Evolutionary conservation across 2,113 vertebrate genomes (phyloP), one percentile per base, ranked within the genome.

Genomic region (Zingel zingel): DNA sequence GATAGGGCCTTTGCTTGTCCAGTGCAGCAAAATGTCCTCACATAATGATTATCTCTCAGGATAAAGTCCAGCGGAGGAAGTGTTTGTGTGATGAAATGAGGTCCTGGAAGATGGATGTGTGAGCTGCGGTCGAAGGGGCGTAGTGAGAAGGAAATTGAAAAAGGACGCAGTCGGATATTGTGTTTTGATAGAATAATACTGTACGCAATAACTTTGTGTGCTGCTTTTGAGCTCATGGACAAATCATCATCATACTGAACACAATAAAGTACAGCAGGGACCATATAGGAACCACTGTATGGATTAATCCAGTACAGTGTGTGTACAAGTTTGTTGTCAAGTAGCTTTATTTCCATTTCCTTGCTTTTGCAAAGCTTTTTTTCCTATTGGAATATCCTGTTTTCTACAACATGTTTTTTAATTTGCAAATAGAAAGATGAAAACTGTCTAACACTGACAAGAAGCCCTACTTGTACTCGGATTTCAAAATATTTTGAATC

Each of bases 11-110:
- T 79, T n/a, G 76, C 65, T 76, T 74, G 43, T 82, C 79, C 36
- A 48, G 76, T 59, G 71, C 79, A 50, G 85, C 39, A 43, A 78
- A 56, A 89, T 86, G 33, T 87, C 86, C 87, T 87, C 78, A 51
- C 77, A 81, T 74, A 79, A 79, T 74, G 83, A 90, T 94, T 88
- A 89, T 93, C 88, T 88, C 45, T 85, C 66, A 75, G 79, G 90
- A 94, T 90, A 82, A 76, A 69, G 57, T 74, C 68, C 15, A 67
- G 76, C 59, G 69, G 58, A 85, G 88, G 88, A 90, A 68, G 79
- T 66, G 57, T 59, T 86, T 51, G 48, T 80, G 61, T 69, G 72
- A 47, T 47, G 81, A 91, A 89, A 86, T 82, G 58, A 90, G 62
- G 36, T 75, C 59, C 53, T 36, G 69, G 25, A 63, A 74, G 74